Base-by-base conservation (phyloP, 1,140 invertebrate species). In the Tenebrio molitor region DNA sequence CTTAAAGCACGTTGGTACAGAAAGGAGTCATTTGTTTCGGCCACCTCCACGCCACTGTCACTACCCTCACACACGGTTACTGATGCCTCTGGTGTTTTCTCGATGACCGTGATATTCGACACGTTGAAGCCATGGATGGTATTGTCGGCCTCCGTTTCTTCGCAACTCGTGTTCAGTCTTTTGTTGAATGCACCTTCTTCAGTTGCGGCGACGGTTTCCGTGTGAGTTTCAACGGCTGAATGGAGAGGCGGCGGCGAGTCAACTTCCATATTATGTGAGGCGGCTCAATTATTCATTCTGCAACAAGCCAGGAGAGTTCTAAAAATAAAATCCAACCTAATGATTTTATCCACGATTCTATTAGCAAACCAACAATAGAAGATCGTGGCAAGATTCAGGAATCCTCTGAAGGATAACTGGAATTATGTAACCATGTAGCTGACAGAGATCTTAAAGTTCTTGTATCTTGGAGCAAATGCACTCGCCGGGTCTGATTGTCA, bases 41-140 rank as follows among this genome's bases (percentile, higher is more conserved):
- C 88, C 6, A 89, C 86, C 77, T 93, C 92, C 1, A 93, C 90
- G 0, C 92, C 92, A 76, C 92, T 93, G 78, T 93, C 92, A 77
- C 91, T 93, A 21, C 91, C 92, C 68, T 92, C 90, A 69, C 86
- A 81, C 1, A 75, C 25, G 29, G n/a, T 19, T 63, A n/a, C n/a
- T n/a, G 17, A 12, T 41, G 15, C 36, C 14, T 74, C 42, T 5
- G 50, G n/a, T 6, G 42, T 7, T 44, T 46, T 71, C 69, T 81
- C 80, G 42, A 81, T 80, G 1, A 81, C 78, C 4, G 80, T 81
- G 7, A 77, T 64, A 63, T 81, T 78, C 8, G 76, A 19, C 29
- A 74, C 75, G 39, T 78, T 73, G 71, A 81, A 81, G 44, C 67
- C 77, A 66, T 80, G 76, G 17, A 81, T 78, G 12, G 79, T 71